Evolutionary conservation across 2,113 vertebrate genomes (phyloP).

Genomic region (Dicentrarchus labrax): DNA sequence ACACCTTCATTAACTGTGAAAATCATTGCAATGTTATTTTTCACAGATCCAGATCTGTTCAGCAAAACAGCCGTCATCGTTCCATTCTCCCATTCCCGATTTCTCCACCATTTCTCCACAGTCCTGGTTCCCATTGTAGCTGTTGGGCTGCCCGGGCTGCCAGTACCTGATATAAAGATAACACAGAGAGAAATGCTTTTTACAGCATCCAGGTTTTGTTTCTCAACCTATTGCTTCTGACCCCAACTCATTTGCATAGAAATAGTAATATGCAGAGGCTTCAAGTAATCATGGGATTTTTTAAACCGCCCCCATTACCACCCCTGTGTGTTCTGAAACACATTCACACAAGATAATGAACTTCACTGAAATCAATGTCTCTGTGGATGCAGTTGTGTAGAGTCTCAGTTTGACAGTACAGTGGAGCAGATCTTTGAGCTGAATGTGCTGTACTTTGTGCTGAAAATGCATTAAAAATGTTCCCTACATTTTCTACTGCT

Average conservation of each 20-base stretch:
- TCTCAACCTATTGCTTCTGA: not conserved
- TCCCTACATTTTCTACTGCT: not conserved
- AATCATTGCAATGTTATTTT: constrained; percentile 15
- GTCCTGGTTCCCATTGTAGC: constrained; percentile 44
- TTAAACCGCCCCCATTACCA: not conserved
- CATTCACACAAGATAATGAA: constrained; percentile 12
- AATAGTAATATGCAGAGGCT: not conserved
- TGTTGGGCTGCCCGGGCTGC: constrained; percentile 56
- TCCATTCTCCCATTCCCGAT: constrained; percentile 24
- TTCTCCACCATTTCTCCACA: constrained; percentile 44
- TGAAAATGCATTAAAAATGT: not conserved
- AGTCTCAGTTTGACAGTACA: not conserved
- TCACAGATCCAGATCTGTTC: constrained; percentile 55
- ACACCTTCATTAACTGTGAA: not conserved
- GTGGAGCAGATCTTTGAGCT: not conserved
- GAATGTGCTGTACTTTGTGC: not conserved
- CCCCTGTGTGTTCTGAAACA: constrained; percentile 1
- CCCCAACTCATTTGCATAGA: constrained; percentile 18
- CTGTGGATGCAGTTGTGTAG: not conserved
- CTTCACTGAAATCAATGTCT: not conserved
- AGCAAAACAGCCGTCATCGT: constrained; percentile 44
- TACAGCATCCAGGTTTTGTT: not conserved
- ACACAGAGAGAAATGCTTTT: not conserved
- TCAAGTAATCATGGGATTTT: not conserved
- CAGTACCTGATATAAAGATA: constrained; percentile 53